A percentile compares a stretch with the other conserved stretches of the same genome.
Evolutionary conservation across 2,888 invertebrate species (phyloP).

Genomic region (Tigriopus californicus): DNA sequence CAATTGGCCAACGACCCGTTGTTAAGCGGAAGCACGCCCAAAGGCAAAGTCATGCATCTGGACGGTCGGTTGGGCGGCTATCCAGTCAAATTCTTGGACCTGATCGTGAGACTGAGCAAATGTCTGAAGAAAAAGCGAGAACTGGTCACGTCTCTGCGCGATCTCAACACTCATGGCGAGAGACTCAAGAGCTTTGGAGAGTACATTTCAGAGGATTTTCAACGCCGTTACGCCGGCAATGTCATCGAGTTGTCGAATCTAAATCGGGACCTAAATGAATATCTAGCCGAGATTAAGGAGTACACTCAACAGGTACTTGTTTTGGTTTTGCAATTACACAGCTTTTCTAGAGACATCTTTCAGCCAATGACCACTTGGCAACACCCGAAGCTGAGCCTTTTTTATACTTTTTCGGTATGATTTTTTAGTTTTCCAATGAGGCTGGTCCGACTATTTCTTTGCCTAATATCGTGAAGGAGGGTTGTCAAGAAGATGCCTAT

Average conservation of each 20-base stretch:
- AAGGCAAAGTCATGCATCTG: slow-evolving; percentile 21
- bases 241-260: slow-evolving; percentile 76
- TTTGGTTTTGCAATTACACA: too few species aligned
- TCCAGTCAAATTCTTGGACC: slow-evolving; percentile 61
- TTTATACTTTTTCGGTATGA: not conserved
- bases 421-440: slow-evolving; percentile 54
- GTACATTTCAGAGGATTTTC: slow-evolving; percentile 64
- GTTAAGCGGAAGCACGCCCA: slow-evolving; percentile 18
- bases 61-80: slow-evolving; percentile 54
- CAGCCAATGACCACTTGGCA: too few species aligned
- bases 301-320: slow-evolving; percentile 52
- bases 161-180: slow-evolving; percentile 79
- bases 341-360: slow-evolving; percentile 22
- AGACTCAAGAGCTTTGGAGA: slow-evolving; percentile 60
- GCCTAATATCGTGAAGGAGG: slow-evolving; percentile 67
- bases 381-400: too few species aligned
- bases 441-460: slow-evolving; percentile 68
- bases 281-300: slow-evolving; percentile 62
- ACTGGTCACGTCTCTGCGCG: slow-evolving; percentile 56
- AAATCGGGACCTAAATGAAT: slow-evolving; percentile 68
- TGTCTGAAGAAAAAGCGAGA: slow-evolving; percentile 60
- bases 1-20: slow-evolving; percentile 33
- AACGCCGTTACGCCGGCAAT: slow-evolving; percentile 62
- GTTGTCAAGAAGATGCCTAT: slow-evolving; percentile 63
- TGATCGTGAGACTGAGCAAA: slow-evolving; percentile 61